phyloP scores from a whole-genome alignment of 2,888 invertebrate species.

The Meta bourneti region DNA sequence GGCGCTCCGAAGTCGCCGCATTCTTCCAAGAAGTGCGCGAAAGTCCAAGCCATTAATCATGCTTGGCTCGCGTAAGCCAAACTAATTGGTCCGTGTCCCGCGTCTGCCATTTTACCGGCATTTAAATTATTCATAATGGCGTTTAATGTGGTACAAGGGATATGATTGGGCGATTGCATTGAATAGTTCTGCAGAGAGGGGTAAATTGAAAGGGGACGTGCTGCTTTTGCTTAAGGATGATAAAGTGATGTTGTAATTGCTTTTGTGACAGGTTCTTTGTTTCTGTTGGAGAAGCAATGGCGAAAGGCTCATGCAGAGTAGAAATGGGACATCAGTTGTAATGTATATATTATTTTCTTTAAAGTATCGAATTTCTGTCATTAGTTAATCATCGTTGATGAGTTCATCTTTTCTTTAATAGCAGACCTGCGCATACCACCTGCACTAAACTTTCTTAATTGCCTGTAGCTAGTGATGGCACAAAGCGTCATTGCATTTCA shows the following conservation, averaged over 20 bases:
- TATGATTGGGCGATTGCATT: neutral
- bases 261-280: neutral
- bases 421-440: no score
- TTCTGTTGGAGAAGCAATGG: no score
- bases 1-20: conserved; percentile 10
- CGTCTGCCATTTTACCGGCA: conserved; percentile 1
- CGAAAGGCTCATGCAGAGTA: neutral
- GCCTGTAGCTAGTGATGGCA: no score
- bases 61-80: conserved; percentile 17
- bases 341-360: no score
- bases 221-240: neutral
- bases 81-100: conserved; percentile 44
- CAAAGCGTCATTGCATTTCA: no score
- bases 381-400: no score
- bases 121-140: conserved; percentile 61
- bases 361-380: no score
- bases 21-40: conserved; percentile 43
- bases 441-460: no score
- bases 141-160: conserved; percentile 29
- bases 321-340: no score
- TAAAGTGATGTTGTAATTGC: conserved; percentile 22
- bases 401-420: no score
- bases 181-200: neutral
- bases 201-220: neutral
- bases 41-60: conserved; percentile 25